Evolutionary conservation across 2,797 vertebrate genomes (phyloP).

Genomic region (Mormyrops boulengeri): DNA sequence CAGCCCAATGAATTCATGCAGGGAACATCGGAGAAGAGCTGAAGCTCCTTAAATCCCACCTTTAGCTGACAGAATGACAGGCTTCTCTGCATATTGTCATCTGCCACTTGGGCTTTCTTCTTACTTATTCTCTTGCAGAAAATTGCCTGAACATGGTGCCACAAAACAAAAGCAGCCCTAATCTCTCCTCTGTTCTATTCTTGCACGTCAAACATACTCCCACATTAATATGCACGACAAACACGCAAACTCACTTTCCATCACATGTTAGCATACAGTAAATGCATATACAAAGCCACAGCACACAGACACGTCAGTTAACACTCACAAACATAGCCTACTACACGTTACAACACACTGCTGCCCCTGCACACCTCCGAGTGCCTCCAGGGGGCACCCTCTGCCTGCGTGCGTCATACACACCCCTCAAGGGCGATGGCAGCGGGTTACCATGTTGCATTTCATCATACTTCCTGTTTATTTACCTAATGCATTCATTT

Average conservation of each 20-base stretch:
- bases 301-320: not conserved
- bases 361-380: not conserved
- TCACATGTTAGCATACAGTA: not conserved
- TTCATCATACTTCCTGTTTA: slow-evolving; percentile 38
- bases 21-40: not conserved
- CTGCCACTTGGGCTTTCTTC: not conserved
- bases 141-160: slow-evolving; percentile 21
- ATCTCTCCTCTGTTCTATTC: slow-evolving; percentile 36
- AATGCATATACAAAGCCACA: not conserved
- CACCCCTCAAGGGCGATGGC: not conserved
- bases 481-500: slow-evolving; percentile 54
- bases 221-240: slow-evolving; percentile 2
- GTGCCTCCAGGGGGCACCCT: not conserved
- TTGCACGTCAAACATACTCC: slow-evolving; percentile 38
- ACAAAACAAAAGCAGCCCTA: slow-evolving; percentile 49
- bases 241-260: slow-evolving; percentile 3
- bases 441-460: not conserved
- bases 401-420: not conserved
- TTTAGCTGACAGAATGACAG: slow-evolving; percentile 11
- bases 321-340: not conserved
- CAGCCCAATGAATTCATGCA: not conserved
- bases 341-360: not conserved
- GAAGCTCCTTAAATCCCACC: slow-evolving; percentile 12
- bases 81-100: not conserved
- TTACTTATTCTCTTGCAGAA: not conserved